These are phyloP conservation scores for Echinops telfairi DNA, from an alignment of 2,113 vertebrate species.

Conservation along the genomic window DNA sequence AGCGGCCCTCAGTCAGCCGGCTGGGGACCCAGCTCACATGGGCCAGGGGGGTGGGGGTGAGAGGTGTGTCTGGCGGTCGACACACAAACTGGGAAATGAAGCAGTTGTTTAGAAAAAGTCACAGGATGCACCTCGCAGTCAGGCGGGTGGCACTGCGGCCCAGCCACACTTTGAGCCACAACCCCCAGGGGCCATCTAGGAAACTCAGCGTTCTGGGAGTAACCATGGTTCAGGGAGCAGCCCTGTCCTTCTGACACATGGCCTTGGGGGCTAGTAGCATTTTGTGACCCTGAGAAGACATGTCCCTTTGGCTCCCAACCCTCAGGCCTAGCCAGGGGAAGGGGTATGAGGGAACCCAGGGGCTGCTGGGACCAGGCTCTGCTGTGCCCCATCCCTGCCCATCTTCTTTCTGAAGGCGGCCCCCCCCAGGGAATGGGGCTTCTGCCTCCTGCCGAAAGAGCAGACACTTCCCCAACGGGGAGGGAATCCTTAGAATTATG, in stretches of 20 bases:
- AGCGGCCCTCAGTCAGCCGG: background rate
- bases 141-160: rapidly evolving
- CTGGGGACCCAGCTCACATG: background rate
- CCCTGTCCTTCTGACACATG: background rate
- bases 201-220: background rate
- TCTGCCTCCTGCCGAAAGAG: background rate
- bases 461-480: no score
- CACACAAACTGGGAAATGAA: background rate
- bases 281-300: background rate
- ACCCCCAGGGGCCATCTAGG: background rate
- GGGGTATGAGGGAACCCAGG: background rate
- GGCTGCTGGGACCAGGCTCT: background rate
- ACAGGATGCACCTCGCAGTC: background rate
- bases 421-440: background rate
- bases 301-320: background rate
- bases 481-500: no score
- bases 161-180: background rate
- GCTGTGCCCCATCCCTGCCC: background rate
- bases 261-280: background rate
- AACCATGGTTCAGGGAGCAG: background rate
- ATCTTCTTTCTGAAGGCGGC: background rate
- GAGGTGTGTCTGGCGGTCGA: no score
- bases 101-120: background rate
- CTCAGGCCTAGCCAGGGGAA: background rate
- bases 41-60: no score